Evolutionary conservation across 2,113 vertebrate genomes (phyloP).

Genomic region (Elephantulus edwardii): DNA sequence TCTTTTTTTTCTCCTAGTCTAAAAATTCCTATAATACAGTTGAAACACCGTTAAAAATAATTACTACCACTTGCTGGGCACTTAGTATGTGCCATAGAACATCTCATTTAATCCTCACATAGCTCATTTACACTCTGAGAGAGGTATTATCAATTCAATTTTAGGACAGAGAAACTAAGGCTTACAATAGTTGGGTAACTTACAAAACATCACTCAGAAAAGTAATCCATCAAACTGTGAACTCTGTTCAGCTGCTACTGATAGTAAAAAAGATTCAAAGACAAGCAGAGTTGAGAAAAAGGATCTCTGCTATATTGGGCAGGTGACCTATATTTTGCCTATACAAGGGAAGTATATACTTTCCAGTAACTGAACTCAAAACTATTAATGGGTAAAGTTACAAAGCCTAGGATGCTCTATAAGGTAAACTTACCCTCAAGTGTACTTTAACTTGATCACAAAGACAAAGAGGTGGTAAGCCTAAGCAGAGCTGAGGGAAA

Average conservation of each 20-base stretch:
- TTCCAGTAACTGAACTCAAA: slow-evolving; percentile 5
- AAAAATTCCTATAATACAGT: slow-evolving; percentile 10
- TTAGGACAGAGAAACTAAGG: not conserved
- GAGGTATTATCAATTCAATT: not conserved
- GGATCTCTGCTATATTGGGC: not conserved
- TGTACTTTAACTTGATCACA: not conserved
- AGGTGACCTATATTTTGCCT: not conserved
- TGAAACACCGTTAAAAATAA: slow-evolving; percentile 20
- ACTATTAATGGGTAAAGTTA: not conserved
- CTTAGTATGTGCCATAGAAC: not conserved
- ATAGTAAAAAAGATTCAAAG: not conserved
- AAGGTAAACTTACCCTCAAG: not conserved
- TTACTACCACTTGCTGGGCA: not conserved
- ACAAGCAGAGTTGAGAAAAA: not conserved
- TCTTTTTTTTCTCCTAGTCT: not conserved
- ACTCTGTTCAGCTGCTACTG: not conserved
- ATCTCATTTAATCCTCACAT: slow-evolving; percentile 25
- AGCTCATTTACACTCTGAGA: slow-evolving; percentile 2
- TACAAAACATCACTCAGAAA: not conserved
- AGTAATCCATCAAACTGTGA: not conserved
- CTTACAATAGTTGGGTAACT: slow-evolving; percentile 19
- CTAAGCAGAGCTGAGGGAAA: not conserved
- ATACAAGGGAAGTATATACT: not conserved
- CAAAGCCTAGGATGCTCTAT: not conserved
- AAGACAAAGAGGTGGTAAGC: not conserved